Evolutionary conservation across 1,140 invertebrate genomes (phyloP).

Genomic region (Drosophila trapezifrons): DNA sequence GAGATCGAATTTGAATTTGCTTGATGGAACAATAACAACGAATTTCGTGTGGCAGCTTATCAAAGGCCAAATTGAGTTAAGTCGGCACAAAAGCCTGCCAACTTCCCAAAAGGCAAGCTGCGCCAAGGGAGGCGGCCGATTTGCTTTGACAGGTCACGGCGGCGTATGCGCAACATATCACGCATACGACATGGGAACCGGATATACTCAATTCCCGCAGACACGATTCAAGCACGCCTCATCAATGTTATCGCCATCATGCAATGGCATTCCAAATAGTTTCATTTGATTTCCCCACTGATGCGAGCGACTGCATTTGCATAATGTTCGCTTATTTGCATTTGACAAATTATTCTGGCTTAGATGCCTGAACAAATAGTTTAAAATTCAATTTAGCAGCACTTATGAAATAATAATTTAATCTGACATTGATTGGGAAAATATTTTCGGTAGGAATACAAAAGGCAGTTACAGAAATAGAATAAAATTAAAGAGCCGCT

Average conservation of each 20-base stretch:
- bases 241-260: slow-evolving; percentile 16
- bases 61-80: slow-evolving; percentile 69
- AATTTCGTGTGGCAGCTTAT: slow-evolving; percentile 56
- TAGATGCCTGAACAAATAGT: not conserved
- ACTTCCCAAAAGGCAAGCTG: slow-evolving; percentile 19
- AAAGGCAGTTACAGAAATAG: not conserved
- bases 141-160: slow-evolving; percentile 32
- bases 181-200: slow-evolving; percentile 52
- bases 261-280: slow-evolving; percentile 21
- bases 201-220: slow-evolving; percentile 2
- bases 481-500: slow-evolving; percentile 3
- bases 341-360: slow-evolving; percentile 15
- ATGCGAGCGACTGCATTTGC: slow-evolving; percentile 26
- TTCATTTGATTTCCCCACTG: slow-evolving; percentile 4
- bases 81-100: slow-evolving; percentile 33
- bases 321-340: slow-evolving; percentile 34
- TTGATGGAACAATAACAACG: slow-evolving; percentile 55
- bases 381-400: not conserved
- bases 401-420: slow-evolving; percentile 2
- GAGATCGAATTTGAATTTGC: slow-evolving; percentile 62
- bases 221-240: slow-evolving; percentile 16
- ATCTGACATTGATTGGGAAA: not conserved
- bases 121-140: slow-evolving; percentile 13
- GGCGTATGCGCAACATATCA: slow-evolving; percentile 60
- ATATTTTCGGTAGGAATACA: not conserved